Percentiles rank a stretch among this genome's conserved stretches.
These are phyloP conservation scores for Sebastiscus albofasciatus DNA, from an alignment of 2,797 vertebrate species.

Conservation along the genomic window DNA sequence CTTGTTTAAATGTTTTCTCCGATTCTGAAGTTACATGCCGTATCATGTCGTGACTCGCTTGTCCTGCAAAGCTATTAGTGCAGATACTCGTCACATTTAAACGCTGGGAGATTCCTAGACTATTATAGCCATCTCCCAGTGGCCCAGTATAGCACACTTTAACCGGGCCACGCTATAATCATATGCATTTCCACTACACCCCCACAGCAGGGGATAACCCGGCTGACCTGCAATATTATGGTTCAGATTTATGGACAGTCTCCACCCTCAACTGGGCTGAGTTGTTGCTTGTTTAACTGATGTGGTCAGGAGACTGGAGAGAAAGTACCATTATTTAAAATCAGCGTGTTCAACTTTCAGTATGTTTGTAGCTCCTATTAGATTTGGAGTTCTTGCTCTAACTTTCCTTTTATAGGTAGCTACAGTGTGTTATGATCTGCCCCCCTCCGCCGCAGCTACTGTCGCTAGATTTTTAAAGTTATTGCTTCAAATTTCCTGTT, in stretches of 20 bases:
- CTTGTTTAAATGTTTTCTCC: neutral
- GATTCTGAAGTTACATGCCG: neutral
- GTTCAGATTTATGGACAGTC: conserved; percentile 16
- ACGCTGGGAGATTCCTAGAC: conserved; percentile 3
- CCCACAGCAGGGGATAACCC: conserved; percentile 40
- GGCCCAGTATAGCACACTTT: conserved; percentile 13
- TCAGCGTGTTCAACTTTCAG: neutral
- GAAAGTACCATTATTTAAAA: neutral
- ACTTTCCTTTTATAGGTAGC: neutral
- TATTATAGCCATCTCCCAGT: conserved; percentile 6
- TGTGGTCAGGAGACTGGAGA: conserved; percentile 6
- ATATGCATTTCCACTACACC: conserved; percentile 26
- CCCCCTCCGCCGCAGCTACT: fast-evolving
- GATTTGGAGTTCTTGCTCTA: neutral
- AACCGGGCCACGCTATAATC: conserved; percentile 33
- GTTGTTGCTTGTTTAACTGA: neutral
- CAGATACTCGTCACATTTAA: conserved; percentile 21
- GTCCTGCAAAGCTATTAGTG: conserved; percentile 1
- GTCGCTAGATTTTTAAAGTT: neutral
- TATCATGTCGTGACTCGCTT: neutral
- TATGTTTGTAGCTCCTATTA: conserved; percentile 1
- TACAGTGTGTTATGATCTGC: no score
- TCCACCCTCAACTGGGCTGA: conserved; percentile 23
- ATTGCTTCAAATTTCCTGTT: neutral
- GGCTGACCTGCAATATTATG: conserved; percentile 45